Evolutionary conservation across 2,888 invertebrate species (phyloP).

Genomic region (Patella depressa): DNA sequence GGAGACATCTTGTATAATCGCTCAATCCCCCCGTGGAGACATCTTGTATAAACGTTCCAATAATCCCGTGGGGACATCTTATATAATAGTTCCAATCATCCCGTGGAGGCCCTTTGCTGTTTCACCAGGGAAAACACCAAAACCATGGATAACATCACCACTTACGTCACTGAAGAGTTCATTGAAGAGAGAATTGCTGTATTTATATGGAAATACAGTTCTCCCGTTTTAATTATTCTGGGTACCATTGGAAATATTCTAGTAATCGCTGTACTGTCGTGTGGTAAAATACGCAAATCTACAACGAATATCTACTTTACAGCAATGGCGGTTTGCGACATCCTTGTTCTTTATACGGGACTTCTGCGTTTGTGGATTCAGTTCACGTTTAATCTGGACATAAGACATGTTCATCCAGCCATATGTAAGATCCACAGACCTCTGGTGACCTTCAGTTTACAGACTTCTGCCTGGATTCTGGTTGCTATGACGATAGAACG

Average conservation of each 20-base stretch:
- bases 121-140: too few species aligned
- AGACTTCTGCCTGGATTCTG: slow-evolving; percentile 24
- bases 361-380: slow-evolving; percentile 16
- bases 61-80: too few species aligned
- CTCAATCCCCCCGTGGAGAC: too few species aligned
- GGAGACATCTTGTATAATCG: too few species aligned
- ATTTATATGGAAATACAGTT: not conserved
- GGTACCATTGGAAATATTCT: too few species aligned
- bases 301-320: slow-evolving; percentile 25
- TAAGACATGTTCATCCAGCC: not conserved
- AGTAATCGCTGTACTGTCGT: too few species aligned
- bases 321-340: slow-evolving; percentile 30
- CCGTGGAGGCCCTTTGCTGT: too few species aligned
- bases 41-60: too few species aligned
- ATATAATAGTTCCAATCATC: too few species aligned
- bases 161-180: too few species aligned
- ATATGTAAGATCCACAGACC: not conserved
- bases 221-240: not conserved
- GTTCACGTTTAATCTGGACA: not conserved
- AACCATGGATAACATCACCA: too few species aligned
- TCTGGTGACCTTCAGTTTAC: slow-evolving; percentile 9
- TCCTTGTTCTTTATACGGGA: slow-evolving; percentile 27
- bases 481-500: slow-evolving; percentile 19
- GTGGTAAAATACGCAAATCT: not conserved
- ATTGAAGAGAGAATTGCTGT: too few species aligned